Base-by-base conservation (phyloP, 1,140 invertebrate genomes). In the Drosophila sproati region DNA sequence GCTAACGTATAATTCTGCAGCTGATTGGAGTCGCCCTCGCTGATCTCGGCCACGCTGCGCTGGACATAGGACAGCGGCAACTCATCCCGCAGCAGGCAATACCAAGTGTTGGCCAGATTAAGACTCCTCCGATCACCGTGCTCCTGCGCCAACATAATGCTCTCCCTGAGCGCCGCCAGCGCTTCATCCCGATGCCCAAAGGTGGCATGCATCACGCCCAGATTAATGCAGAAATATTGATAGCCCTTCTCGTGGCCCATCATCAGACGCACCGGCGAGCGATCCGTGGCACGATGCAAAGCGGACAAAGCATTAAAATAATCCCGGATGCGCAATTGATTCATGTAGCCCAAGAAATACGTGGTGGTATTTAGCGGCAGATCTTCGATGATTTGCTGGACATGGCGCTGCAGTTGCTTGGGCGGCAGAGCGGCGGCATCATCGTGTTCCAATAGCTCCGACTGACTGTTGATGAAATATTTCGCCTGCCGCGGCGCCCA, bases 321-420 rank as follows among this genome's bases (percentile, higher is more conserved):
- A 92, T 98, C 98, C 83, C 96, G 96, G 3, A 97, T 95, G 34
- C 98, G 93, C 45, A 98, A 92, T 83, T 96, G 97, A 93, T 98
- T 98, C 78, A 98, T 93, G 91, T 98, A 99, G 82, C 96, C 97
- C 34, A 99, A 93, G 91, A 97, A 98, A 94, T 98, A 97, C 95
- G 97, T 96, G 93, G 98, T 97, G 7, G 96, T 95, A 91, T 96
- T 95, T 56, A 97, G 95, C 12, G 97, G 97, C 93, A 97, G 96
- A 73, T 96, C 95, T 81, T 95, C 94, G 45, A 98, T 94, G 48
- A 98, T 95, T 86, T 96, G 95, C 78, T 94, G 94, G 37, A 98
- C 95, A 80, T 95, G 95, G 69, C 94, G 94, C 87, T 98, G 97
- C 45, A 98, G 92, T 73, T 96, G 94, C 69, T 94, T 93, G 0